These are phyloP conservation scores for Seriola quinqueradiata DNA, from an alignment of 2,113 vertebrate genomes.

Conservation along the genomic window DNA sequence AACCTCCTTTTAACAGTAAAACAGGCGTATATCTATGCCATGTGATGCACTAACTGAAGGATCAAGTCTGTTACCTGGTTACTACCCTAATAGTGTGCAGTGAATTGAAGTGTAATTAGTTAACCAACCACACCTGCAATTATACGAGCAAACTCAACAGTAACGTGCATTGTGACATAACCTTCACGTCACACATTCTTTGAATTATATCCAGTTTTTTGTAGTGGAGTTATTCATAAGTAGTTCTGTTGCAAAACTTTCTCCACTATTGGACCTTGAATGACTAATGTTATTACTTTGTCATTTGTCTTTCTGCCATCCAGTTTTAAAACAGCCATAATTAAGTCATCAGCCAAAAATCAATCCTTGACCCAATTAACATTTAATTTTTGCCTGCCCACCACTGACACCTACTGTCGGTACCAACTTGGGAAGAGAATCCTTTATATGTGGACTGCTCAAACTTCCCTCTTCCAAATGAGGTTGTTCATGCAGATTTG, in stretches of 20 bases:
- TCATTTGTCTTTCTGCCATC: background rate
- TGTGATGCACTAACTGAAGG: background rate
- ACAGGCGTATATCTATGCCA: background rate
- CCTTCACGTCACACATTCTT: conserved; percentile 50
- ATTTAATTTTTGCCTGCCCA: background rate
- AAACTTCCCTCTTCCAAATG: background rate
- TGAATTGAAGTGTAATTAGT: conserved; percentile 5
- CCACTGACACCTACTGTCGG: background rate
- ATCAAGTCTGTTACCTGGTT: background rate
- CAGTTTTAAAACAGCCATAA: background rate
- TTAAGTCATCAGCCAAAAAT: background rate
- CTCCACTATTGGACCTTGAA: background rate
- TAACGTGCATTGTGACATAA: conserved; percentile 22
- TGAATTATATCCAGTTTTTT: conserved; percentile 5
- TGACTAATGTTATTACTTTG: background rate
- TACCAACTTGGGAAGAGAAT: background rate
- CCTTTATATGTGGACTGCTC: background rate
- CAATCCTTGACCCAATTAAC: background rate
- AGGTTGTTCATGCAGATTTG: background rate
- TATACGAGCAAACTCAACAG: background rate
- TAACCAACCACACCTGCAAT: conserved; percentile 20
- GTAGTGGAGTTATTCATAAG: background rate
- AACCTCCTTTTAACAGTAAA: background rate
- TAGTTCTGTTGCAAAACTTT: conserved; percentile 23
- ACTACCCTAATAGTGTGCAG: background rate